Percentiles rank a stretch among this genome's conserved stretches.
phyloP scores from a whole-genome alignment of 2,888 invertebrate genomes.

The Drosophila subsilvestris region DNA sequence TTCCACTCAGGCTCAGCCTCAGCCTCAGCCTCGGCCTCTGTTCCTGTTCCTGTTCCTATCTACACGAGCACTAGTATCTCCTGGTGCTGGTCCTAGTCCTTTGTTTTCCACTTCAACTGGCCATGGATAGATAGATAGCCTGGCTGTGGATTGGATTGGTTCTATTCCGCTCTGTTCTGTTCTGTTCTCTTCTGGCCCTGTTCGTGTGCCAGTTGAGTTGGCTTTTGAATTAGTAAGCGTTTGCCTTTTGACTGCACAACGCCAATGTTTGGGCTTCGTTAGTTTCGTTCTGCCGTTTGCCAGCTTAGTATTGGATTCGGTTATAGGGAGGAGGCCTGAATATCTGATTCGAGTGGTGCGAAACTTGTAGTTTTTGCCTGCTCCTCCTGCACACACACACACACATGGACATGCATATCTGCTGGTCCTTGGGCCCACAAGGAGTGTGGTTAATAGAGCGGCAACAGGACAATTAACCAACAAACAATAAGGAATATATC shows the following conservation, averaged over 20 bases:
- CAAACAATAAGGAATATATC: conserved; percentile 24
- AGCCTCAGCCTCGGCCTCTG: too few relatives aligned
- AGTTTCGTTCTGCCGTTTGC: conserved; percentile 55
- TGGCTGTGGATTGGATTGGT: background rate
- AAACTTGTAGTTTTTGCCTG: conserved; percentile 12
- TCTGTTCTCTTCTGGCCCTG: conserved; percentile 11
- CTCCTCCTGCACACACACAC: too few relatives aligned
- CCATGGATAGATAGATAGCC: conserved; percentile 1
- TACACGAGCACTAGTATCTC: conserved; percentile 13
- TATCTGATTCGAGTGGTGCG: conserved; percentile 6
- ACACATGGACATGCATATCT: background rate
- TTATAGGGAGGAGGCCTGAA: conserved; percentile 12
- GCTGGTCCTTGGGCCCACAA: background rate
- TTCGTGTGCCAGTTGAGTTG: conserved; percentile 66
- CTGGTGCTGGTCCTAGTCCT: conserved; percentile 12
- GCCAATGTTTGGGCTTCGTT: conserved; percentile 77
- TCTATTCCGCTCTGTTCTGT: conserved; percentile 17
- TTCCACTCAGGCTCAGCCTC: too few relatives aligned
- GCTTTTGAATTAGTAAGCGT: conserved; percentile 68
- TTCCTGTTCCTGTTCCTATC: background rate
- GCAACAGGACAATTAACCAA: conserved; percentile 55
- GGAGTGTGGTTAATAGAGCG: conserved; percentile 59
- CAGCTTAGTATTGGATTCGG: conserved; percentile 17
- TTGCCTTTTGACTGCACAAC: conserved; percentile 77
- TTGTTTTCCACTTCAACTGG: conserved; percentile 45